Base-by-base conservation (phyloP, 2,888 invertebrate genomes). In the Byasa hedistus region DNA sequence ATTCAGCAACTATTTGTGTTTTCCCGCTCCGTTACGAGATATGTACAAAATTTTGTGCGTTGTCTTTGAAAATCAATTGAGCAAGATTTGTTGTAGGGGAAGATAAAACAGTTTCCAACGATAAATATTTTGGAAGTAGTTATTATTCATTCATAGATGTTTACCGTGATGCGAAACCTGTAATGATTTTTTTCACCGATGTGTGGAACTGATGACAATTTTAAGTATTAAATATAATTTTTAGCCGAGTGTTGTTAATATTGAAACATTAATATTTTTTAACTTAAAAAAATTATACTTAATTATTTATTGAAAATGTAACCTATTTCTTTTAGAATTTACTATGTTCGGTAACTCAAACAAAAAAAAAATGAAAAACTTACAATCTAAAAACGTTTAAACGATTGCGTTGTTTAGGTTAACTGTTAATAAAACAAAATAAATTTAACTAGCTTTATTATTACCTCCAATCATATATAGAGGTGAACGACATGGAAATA, bases 1-100 rank as follows among this genome's bases (percentile, higher is more conserved):
- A 82, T 81, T 83, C 80, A 80, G 80, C 85, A 66, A 84, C 85
- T 83, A 73, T 75, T 73, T 72, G 72, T 73, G 83, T 85, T 87
- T 84, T 84, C 82, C 81, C 84, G 82, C 74, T 73, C 72, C 75
- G 79, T 78, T 80, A 81, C 73, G 52, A 23, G 62, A 55, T 62
- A 54, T 67, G 36, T 67, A 60, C 64, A 54, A 58, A 55, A 68
- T 68, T 55, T 23, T 58, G 64, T 55, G 36, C 57, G 57, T 60
- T 64, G 21, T 48, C n/a, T 67, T 52, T 60, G 44, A 15, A 27
- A 56, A 36, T 64, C 55, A 39, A 51, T 60, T 21, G 55, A 55
- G 12, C n/a, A 39, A 66, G 48, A 48, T 48, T 48, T 48, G 48
- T 19, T 48, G 5, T 19, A 48, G 19, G 19, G 3, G 19, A n/a